Evolutionary conservation across 2,888 invertebrate genomes (phyloP), one percentile per base, ranked within the genome.

Genomic region (Campoletis raptor): DNA sequence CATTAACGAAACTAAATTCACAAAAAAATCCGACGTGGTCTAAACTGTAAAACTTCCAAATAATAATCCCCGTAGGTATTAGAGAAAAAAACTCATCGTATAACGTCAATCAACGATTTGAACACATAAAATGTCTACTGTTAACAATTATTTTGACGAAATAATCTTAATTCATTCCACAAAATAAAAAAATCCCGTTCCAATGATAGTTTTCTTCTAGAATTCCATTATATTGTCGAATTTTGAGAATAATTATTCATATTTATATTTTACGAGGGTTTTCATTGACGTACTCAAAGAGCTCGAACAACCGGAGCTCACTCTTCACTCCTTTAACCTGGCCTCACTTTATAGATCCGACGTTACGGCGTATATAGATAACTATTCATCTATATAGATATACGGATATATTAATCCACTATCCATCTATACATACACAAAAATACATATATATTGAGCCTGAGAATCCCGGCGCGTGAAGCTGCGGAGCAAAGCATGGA

Each of bases 401-500:
- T 45, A 61, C 30, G 24, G 9, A 76, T 42, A 84, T 69, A 69
- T 67, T 66, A 77, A 70, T 57, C 82, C 21, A 85, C 40, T 64
- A 72, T 7, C 7, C 54, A 21, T 37, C 30, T 37, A 66, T 52
- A 40, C 9, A 12, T 36, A 73, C 52, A 86, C 72, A 64, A 66
- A 61, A 70, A 70, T 66, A 85, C 24, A 81, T 66, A 66, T 70
- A 80, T 72, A 73, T 37, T 18, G 52, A 80, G 40, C 66, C 67
- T 37, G 64, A 67, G 79, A 54, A 78, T 79, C 84, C 82, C 81
- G 79, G 88, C 87, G 86, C 82, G 87, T 89, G 88, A 90, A 90
- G 90, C 89, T 90, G 90, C 85, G 84, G 88, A 91, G 90, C 88
- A 91, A 91, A 91, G 90, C 90, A 90, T 81, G 84, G 87, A 90